Evolutionary conservation across 2,888 invertebrate species (phyloP), one percentile per base, ranked within the genome.

Genomic region (Cryptus armator): DNA sequence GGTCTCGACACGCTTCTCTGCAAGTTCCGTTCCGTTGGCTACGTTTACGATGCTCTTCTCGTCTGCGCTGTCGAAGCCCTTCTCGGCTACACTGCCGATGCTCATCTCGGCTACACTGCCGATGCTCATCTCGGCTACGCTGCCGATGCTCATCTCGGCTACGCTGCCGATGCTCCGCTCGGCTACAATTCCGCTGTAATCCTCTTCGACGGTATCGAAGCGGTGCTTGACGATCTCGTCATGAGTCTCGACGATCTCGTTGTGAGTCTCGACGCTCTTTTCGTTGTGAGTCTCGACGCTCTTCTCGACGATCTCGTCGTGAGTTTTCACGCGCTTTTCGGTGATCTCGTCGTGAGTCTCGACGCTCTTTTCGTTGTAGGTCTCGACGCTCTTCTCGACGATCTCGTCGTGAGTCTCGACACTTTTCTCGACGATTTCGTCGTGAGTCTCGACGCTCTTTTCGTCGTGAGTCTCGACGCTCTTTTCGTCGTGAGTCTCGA

Each of bases 11-110:
- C 48, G 0, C 24, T 59, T 59, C 56, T n/a, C n/a, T n/a, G n/a
- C n/a, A n/a, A n/a, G n/a, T n/a, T n/a, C n/a, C n/a, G n/a, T n/a
- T n/a, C n/a, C n/a, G n/a, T n/a, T n/a, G n/a, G n/a, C n/a, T 10
- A 59, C 12, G 19, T 24, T 29, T 12, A 19, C 12, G 56, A 56
- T 19, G 19, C 24, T 24, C 29, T 19, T 24, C 24, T 56, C 12
- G 56, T 1, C 24, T 10, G 19, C 56, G 19, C 4, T 56, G 19
- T 19, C 24, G 1, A 56, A 19, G 16, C 56, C 7, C 56, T 19
- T n/a, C 56, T 56, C 56, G 56, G 56, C 24, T 56, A 12, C 24
- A 19, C n/a, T n/a, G n/a, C n/a, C n/a, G n/a, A n/a, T n/a, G n/a
- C n/a, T n/a, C n/a, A n/a, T n/a, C n/a, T n/a, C n/a, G n/a, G n/a